These are phyloP conservation scores for Petrocephalus zakoni DNA, from an alignment of 2,113 vertebrate species.

Conservation along the genomic window DNA sequence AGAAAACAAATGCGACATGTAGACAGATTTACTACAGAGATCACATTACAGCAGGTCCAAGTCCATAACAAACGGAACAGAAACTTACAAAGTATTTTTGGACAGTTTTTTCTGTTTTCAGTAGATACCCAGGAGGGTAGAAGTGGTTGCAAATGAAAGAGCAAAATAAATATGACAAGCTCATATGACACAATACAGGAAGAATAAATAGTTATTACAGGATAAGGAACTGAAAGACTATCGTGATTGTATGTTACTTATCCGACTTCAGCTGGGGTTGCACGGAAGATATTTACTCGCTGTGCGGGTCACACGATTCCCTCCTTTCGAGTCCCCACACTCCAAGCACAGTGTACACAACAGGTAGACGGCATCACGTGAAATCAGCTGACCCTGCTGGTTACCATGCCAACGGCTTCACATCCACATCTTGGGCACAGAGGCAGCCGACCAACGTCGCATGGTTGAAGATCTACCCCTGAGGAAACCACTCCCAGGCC, in stretches of 20 bases:
- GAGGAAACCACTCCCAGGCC: background rate
- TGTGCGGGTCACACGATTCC: background rate
- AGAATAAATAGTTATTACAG: background rate
- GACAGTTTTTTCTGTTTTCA: background rate
- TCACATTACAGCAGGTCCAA: background rate
- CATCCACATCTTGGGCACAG: background rate
- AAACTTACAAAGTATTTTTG: background rate
- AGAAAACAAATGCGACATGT: background rate
- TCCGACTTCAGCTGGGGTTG: background rate
- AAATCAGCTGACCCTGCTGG: background rate
- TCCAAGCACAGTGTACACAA: background rate
- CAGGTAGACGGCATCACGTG: background rate
- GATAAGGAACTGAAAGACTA: background rate
- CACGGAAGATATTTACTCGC: background rate
- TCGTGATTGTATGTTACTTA: background rate
- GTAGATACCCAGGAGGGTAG: background rate
- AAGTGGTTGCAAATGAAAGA: background rate
- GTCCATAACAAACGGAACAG: background rate
- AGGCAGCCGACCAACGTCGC: background rate
- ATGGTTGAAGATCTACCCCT: background rate
- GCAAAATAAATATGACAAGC: slow-evolving; percentile 10
- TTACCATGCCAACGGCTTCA: background rate
- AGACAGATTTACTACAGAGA: background rate
- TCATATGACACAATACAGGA: background rate
- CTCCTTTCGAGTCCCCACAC: background rate